Conservation (phyloP, 2,113 vertebrate species). For the Otis tarda region DNA sequence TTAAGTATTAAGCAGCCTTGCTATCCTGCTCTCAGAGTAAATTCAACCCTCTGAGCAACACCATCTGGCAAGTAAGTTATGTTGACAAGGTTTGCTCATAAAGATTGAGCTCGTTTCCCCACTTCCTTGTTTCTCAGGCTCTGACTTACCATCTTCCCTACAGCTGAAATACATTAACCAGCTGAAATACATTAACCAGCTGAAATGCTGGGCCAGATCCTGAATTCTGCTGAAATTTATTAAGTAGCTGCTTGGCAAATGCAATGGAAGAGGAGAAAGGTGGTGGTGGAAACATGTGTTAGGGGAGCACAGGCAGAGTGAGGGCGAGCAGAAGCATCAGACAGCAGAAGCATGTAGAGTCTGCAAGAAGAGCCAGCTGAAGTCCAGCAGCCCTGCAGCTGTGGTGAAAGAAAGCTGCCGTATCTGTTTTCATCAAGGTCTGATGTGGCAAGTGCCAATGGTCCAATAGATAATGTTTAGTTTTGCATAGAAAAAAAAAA, state of each 20-base stretch:
- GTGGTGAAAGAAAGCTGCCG: neutral
- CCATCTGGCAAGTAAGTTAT: neutral
- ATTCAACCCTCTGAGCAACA: neutral
- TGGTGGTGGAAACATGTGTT: neutral
- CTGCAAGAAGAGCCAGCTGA: neutral
- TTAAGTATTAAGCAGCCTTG: neutral
- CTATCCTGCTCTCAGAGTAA: neutral
- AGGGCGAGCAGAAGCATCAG: neutral
- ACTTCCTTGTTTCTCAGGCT: neutral
- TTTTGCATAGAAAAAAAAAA: neutral
- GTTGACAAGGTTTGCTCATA: neutral
- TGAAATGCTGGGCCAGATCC: neutral
- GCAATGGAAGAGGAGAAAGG: neutral
- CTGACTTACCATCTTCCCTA: neutral
- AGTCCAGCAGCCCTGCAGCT: neutral
- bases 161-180: constrained; percentile 16
- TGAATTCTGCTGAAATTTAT: neutral
- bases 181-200: neutral
- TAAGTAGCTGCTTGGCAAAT: constrained; percentile 13
- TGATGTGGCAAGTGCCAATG: neutral
- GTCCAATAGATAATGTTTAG: neutral
- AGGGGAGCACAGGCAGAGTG: neutral
- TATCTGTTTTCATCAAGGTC: neutral
- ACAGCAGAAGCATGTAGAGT: neutral
- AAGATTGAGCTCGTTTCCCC: neutral